phyloP scores from a whole-genome alignment of 2,113 vertebrate genomes.

The Microcebus murinus region DNA sequence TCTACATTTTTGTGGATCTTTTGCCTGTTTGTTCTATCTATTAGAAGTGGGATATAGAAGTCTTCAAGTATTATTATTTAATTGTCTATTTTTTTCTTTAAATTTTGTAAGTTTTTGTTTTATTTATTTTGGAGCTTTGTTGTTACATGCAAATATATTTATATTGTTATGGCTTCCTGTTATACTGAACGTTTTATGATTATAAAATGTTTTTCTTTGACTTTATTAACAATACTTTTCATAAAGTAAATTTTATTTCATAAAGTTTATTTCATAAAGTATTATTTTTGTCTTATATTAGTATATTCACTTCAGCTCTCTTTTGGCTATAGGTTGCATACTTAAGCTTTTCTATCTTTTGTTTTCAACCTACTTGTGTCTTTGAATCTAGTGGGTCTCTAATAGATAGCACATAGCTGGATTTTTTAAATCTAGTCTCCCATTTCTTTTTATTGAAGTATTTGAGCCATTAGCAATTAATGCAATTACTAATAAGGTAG shows the following conservation, averaged over 20 bases:
- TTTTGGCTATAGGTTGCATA: background rate
- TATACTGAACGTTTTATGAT: background rate
- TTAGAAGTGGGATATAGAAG: background rate
- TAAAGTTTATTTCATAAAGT: background rate
- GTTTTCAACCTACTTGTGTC: background rate
- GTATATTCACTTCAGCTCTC: background rate
- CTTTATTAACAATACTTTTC: background rate
- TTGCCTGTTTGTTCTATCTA: background rate
- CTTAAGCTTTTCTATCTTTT: background rate
- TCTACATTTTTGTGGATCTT: background rate
- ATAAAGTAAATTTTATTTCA: background rate
- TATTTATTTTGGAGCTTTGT: background rate
- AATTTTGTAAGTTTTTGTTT: background rate
- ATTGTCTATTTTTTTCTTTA: background rate
- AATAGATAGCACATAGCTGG: background rate
- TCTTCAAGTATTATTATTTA: background rate
- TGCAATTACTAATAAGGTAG: background rate
- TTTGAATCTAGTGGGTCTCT: background rate
- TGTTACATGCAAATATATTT: background rate
- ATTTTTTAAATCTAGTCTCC: background rate
- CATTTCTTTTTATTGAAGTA: background rate
- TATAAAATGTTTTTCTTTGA: background rate
- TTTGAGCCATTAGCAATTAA: constrained; percentile 10
- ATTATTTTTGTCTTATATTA: background rate
- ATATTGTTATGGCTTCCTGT: background rate